Evolutionary conservation across 2,113 vertebrate species (phyloP).

Genomic region (Andinoacara biseriatus): DNA sequence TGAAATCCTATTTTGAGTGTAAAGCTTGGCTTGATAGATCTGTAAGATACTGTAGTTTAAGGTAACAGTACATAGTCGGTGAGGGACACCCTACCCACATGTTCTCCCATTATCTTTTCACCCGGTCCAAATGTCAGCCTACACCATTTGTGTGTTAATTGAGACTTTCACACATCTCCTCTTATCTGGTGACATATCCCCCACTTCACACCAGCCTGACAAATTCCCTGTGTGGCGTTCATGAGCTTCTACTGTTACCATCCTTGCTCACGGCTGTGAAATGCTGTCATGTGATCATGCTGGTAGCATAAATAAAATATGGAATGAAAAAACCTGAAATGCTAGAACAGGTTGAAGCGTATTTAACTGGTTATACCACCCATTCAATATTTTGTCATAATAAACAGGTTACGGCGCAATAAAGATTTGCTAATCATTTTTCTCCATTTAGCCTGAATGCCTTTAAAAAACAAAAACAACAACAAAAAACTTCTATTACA

Average conservation of each 20-base stretch:
- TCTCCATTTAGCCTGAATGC: not conserved
- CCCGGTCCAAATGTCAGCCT: conserved; percentile 3
- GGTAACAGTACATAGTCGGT: not conserved
- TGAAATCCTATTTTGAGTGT: not conserved
- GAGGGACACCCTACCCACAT: not conserved
- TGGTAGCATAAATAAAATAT: not conserved
- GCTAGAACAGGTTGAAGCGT: not conserved
- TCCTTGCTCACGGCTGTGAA: conserved; percentile 12
- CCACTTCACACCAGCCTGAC: conserved; percentile 46
- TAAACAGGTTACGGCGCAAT: not conserved
- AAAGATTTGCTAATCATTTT: not conserved
- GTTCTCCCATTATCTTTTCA: conserved; percentile 7
- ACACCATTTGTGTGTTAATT: conserved; percentile 57
- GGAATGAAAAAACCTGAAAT: not conserved
- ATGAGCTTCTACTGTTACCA: conserved; percentile 29
- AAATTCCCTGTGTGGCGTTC: conserved; percentile 60
- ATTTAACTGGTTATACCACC: not conserved
- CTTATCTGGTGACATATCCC: conserved; percentile 51
- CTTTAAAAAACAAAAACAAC: no score
- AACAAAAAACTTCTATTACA: not conserved
- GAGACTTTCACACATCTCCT: conserved; percentile 46
- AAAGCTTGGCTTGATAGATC: not conserved
- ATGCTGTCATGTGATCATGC: not conserved
- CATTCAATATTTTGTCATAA: not conserved
- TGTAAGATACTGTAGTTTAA: not conserved